Evolutionary conservation across 2,797 vertebrate genomes (phyloP), one percentile per base, ranked within the genome.

Genomic region (Muscicapa striata): DNA sequence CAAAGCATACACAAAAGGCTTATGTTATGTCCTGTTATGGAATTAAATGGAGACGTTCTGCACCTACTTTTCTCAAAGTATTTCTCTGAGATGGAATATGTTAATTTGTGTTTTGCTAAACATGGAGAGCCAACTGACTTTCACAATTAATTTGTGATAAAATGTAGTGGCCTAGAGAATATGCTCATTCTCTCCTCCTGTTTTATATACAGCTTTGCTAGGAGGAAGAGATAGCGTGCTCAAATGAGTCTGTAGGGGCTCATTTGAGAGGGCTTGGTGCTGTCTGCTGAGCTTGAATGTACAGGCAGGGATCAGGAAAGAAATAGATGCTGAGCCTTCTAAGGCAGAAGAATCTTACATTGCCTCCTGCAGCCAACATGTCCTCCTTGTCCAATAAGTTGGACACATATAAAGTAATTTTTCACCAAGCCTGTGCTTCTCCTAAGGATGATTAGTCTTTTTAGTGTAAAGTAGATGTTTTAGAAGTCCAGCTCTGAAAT

Each of bases 181-280:
- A 45, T 3, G 1, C 7, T 87, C 36, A 30, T 57, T 57, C 45
- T 84, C 32, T 52, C 38, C 34, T 85, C 52, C 49, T 45, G 29
- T 63, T 84, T 72, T 45, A n/a, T 4, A 9, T n/a, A 29, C 30
- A 72, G 43, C 73, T 89, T 80, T 81, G 38, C 43, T 57, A 46
- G 66, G 32, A 84, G 17, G 34, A 82, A 67, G 76, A 68, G 49
- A 27, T 41, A 55, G 27, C 34, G 38, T 10, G 54, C 64, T 94
- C 43, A 23, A 48, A 79, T 67, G 52, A 40, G 32, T 30, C 79
- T 77, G 73, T 18, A 61, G 40, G 32, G 32, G 43, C 63, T 95
- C 68, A 36, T 95, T 75, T 73, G 72, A 87, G 87, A 95, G 48
- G 38, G 51, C 59, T 68, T 55, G 63, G 58, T 92, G 88, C 70